Evolutionary conservation across 1,140 invertebrate species (phyloP), one percentile per base, ranked within the genome.

Genomic region (Holcopasites calliopsidis): DNA sequence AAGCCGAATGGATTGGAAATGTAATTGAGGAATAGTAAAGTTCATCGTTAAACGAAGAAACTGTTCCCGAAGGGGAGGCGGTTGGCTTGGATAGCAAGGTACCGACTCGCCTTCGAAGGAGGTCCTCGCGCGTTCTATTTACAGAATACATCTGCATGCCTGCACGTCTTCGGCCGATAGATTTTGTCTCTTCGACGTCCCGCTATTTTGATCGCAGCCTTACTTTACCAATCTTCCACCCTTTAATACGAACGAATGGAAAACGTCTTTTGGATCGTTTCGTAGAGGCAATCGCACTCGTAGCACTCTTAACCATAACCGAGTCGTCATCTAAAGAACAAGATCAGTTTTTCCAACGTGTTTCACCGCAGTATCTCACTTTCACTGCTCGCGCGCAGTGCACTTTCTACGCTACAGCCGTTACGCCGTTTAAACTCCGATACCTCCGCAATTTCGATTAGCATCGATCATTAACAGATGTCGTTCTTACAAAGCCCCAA

Each of bases 41-140:
- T n/a, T n/a, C n/a, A n/a, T n/a, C n/a, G n/a, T n/a, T n/a, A n/a
- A n/a, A n/a, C n/a, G n/a, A n/a, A n/a, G n/a, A n/a, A n/a, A n/a
- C n/a, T n/a, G n/a, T n/a, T n/a, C n/a, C n/a, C n/a, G n/a, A 42
- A 23, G 72, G 54, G 23, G n/a, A 11, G 54, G 40, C 31, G 21
- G n/a, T 62, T 66, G 38, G 49, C 21, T 61, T 52, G 42, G 70
- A 77, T 57, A 33, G 33, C 62, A 83, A 84, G 73, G 80, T 71
- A n/a, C n/a, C 66, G 54, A 55, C 47, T 75, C 57, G 52, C 50
- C n/a, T 73, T 83, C 68, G 49, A 83, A 77, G 82, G 83, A 79
- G 82, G 82, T 83, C 73, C 73, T 69, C 64, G 31, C 31, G 42
- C 42, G 65, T 70, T 79, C 61, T 78, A 82, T 85, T 83, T 86